Evolutionary conservation across 2,888 invertebrate genomes (phyloP).

Genomic region (Spodoptera exigua): DNA sequence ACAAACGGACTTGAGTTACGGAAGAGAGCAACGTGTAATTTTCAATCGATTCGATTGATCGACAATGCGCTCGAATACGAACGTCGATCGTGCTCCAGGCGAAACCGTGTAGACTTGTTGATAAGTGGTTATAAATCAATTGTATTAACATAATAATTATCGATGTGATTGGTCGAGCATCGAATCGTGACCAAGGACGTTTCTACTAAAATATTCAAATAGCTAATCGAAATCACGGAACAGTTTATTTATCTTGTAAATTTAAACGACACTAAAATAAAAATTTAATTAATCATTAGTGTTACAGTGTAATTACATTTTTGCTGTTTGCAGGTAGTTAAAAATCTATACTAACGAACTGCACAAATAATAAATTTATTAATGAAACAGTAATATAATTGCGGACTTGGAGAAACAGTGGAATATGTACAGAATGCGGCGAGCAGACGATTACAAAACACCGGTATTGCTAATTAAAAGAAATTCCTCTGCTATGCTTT

Average conservation of each 20-base stretch:
- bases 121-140: constrained; percentile 74
- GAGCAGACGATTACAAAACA: constrained; percentile 65
- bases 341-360: no score
- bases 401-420: constrained; percentile 48
- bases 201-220: constrained; percentile 49
- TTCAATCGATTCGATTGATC: constrained; percentile 71
- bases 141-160: constrained; percentile 67
- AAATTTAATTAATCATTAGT: not conserved
- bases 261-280: not conserved
- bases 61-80: constrained; percentile 71
- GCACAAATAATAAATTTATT: constrained; percentile 20
- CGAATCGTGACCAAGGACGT: constrained; percentile 52
- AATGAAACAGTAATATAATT: constrained; percentile 47
- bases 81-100: constrained; percentile 65
- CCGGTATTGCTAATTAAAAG: constrained; percentile 81
- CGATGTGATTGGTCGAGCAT: constrained; percentile 59
- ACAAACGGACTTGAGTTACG: constrained; percentile 74
- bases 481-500: constrained; percentile 78
- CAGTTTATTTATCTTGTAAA: constrained; percentile 1
- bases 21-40: constrained; percentile 80
- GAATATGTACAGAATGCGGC: constrained; percentile 68
- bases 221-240: constrained; percentile 30
- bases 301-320: not conserved
- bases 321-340: not conserved
- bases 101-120: constrained; percentile 69